Evolutionary conservation across 2,797 vertebrate species (phyloP), one percentile per base, ranked within the genome.

Genomic region (Danio tinwini): DNA sequence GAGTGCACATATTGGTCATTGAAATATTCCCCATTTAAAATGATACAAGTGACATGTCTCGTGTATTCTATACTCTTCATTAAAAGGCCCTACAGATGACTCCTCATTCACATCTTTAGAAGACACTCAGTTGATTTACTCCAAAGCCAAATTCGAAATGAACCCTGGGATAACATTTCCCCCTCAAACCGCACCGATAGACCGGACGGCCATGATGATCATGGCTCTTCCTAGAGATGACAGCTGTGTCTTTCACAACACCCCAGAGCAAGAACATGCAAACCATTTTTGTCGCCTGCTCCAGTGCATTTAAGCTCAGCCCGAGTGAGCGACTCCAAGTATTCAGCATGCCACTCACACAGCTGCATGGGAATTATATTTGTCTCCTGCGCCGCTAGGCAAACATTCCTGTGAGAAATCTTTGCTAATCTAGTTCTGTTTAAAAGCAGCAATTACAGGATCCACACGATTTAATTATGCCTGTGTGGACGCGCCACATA

Each of bases 381-480:
- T 29, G 83, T 69, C 77, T 83, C 81, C 82, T 81, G 58, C 80
- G 78, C 76, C n/a, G 39, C 74, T 83, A 87, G 85, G 82, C 81
- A 85, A 83, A 84, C 85, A 81, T 82, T 82, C 83, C 76, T 52
- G 65, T n/a, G 67, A 78, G 77, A 72, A 72, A 79, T 72, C 59
- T 63, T 79, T 72, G 76, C 77, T 82, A 88, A 85, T 85, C 86
- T 59, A 63, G 40, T 75, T 40, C 55, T 76, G 80, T 81, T 84
- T 82, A 81, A 86, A 90, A 85, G 74, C 85, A 44, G 74, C 87
- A 88, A 88, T 90, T 89, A 88, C 49, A 72, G 67, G 59, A 75
- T 80, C 77, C 76, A 74, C 76, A 82, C 76, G 61, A 80, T 83
- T 86, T 87, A 88, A 85, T 88, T 86, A 84, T 56, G 59, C 65